These are phyloP conservation scores for Vannuccia rotundouncinata DNA, from an alignment of 2,888 invertebrate species.

Conservation along the genomic window DNA sequence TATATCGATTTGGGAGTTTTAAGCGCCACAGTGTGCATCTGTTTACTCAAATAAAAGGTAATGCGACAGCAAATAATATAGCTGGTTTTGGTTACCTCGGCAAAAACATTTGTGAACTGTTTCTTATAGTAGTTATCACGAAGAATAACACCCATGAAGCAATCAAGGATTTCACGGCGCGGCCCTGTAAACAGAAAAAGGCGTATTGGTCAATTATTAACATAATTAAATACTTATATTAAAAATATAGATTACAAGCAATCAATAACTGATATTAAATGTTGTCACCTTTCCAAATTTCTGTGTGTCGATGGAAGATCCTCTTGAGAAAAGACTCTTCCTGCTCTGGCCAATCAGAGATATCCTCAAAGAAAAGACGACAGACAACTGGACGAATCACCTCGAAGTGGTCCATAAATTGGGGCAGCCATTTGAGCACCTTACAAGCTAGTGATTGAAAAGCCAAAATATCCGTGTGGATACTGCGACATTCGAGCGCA, in stretches of 20 bases:
- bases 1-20: too few relatives aligned
- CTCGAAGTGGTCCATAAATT: background rate
- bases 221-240: background rate
- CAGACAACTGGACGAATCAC: background rate
- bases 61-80: background rate
- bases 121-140: constrained; percentile 11
- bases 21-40: too few relatives aligned
- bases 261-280: background rate
- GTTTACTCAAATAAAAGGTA: too few relatives aligned
- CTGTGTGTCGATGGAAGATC: constrained; percentile 8
- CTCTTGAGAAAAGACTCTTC: background rate
- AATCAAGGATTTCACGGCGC: background rate
- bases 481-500: background rate
- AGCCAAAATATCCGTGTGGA: constrained; percentile 7
- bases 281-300: background rate
- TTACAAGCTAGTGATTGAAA: background rate
- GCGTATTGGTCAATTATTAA: background rate
- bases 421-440: background rate
- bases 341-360: background rate
- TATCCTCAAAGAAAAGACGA: background rate
- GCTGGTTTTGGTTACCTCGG: background rate
- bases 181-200: background rate
- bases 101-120: background rate
- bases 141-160: constrained; percentile 18
- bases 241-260: background rate